Percentiles rank a stretch among this genome's conserved stretches.
These are phyloP conservation scores for Holothuria glaberrima DNA, from an alignment of 35 echinoderm and acorn worm species.

Conservation along the genomic window DNA sequence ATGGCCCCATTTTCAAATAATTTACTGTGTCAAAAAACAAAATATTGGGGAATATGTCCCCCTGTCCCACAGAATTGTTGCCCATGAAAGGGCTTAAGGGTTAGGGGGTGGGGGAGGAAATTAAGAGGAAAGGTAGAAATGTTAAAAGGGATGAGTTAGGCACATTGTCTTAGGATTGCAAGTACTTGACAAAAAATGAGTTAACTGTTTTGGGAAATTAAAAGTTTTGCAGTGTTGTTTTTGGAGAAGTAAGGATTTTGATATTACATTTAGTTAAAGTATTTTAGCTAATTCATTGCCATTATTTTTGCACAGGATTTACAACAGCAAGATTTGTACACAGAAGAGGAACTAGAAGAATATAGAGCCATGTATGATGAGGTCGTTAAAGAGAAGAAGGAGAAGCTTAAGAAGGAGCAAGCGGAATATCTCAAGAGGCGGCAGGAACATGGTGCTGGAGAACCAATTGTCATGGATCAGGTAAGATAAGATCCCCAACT, in stretches of 20 bases:
- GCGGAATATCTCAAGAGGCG: slow-evolving; percentile 58
- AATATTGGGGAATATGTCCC: no score
- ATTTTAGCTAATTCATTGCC: neutral
- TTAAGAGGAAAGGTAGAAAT: no score
- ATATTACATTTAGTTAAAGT: neutral
- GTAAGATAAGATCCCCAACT: neutral
- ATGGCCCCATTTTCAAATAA: no score
- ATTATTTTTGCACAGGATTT: neutral
- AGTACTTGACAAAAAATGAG: no score
- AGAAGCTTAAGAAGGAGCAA: slow-evolving; percentile 66
- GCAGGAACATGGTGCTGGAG: slow-evolving; percentile 30
- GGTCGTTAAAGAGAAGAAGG: slow-evolving; percentile 60
- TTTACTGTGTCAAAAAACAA: no score
- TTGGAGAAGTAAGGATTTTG: neutral
- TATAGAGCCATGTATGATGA: slow-evolving; percentile 64
- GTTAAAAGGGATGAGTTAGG: neutral
- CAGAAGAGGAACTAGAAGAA: slow-evolving; percentile 74
- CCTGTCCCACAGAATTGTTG: no score
- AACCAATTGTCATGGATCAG: slow-evolving; percentile 76
- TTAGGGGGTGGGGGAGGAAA: no score
- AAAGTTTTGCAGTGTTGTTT: neutral
- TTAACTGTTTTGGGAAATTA: neutral
- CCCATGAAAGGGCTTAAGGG: no score
- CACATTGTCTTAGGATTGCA: neutral
- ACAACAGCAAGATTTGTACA: slow-evolving; percentile 72